Evolutionary conservation across 2,113 vertebrate genomes (phyloP).

Genomic region (Oenanthe oenanthe): DNA sequence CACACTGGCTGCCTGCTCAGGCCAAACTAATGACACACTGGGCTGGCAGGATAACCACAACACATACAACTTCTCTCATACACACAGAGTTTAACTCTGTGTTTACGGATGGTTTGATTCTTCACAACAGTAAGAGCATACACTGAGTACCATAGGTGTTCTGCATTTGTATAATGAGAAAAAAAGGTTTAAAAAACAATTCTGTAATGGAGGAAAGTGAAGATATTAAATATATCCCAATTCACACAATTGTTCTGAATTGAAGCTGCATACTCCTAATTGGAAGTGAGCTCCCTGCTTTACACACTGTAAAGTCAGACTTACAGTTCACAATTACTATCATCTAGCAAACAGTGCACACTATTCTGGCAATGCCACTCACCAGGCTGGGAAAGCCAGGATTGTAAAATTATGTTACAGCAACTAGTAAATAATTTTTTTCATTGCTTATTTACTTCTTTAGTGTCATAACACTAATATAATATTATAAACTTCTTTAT

Average conservation of each 20-base stretch:
- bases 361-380: not conserved
- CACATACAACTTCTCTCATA: not conserved
- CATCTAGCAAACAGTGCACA: not conserved
- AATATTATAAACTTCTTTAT: not conserved
- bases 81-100: not conserved
- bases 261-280: not conserved
- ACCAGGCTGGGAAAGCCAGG: not conserved
- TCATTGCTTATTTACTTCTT: not conserved
- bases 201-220: not conserved
- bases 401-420: not conserved
- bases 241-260: not conserved
- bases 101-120: not conserved
- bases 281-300: not conserved
- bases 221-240: not conserved
- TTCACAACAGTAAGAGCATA: not conserved
- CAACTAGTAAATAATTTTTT: not conserved
- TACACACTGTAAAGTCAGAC: accelerated
- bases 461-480: not conserved
- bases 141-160: not conserved
- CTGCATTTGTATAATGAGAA: not conserved
- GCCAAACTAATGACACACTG: not conserved
- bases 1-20: not conserved
- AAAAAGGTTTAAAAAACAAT: not conserved
- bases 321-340: not conserved
- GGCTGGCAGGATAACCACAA: not conserved